phyloP scores from a whole-genome alignment of 2,113 vertebrate genomes.

The Trinectes maculatus region DNA sequence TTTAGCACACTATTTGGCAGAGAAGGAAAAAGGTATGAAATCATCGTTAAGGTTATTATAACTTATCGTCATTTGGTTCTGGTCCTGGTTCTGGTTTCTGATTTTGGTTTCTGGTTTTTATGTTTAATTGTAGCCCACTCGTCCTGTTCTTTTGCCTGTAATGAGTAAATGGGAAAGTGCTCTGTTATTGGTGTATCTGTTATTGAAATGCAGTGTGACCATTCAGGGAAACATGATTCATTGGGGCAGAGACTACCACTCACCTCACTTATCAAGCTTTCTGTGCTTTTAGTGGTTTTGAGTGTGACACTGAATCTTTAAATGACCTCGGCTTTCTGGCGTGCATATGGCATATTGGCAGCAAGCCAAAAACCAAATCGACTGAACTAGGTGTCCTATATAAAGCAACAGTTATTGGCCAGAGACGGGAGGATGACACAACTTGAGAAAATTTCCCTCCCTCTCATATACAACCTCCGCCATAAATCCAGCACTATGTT shows the following conservation, averaged over 20 bases:
- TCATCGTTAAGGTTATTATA: neutral
- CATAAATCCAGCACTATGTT: slow-evolving; percentile 17
- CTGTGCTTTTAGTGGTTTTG: neutral
- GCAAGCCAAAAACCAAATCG: slow-evolving; percentile 3
- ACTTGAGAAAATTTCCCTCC: neutral
- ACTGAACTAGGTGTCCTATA: slow-evolving; percentile 4
- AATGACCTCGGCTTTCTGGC: too few species aligned
- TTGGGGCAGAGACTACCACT: too few species aligned
- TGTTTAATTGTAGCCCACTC: too few species aligned
- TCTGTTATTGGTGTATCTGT: too few species aligned
- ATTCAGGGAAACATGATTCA: too few species aligned
- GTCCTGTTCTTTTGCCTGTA: too few species aligned
- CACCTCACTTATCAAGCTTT: neutral
- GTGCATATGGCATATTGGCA: neutral
- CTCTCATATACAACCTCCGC: neutral
- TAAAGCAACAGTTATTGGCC: neutral
- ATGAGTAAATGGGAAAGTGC: too few species aligned
- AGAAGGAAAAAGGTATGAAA: neutral
- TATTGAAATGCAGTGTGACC: too few species aligned
- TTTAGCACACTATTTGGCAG: neutral
- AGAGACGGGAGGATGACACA: neutral
- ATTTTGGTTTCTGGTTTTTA: too few species aligned
- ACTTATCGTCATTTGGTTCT: too few species aligned
- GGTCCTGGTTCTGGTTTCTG: too few species aligned
- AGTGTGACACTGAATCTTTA: neutral